These are phyloP conservation scores for Eupithecia subfuscata DNA, from an alignment of 2,888 invertebrate species.

Conservation along the genomic window DNA sequence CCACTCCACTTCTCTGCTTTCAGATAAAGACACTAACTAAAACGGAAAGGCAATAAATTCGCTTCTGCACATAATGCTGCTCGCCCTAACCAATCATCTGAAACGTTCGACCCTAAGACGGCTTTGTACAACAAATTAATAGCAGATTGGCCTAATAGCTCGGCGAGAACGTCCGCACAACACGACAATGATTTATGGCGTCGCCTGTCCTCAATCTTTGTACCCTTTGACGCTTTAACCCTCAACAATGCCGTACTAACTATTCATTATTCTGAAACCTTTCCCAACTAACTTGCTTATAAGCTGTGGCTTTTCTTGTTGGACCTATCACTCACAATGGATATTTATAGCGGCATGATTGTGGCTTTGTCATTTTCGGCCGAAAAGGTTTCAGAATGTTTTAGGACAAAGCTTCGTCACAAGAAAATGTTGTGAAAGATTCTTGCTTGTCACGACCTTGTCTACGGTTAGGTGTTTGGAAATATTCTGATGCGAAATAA, in stretches of 20 bases:
- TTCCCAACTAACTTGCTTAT: not conserved
- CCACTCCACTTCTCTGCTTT: not conserved
- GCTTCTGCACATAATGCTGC: not conserved
- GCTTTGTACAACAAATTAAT: constrained; percentile 48
- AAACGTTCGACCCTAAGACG: constrained; percentile 2
- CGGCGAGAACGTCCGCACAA: constrained; percentile 53
- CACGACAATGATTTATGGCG: constrained; percentile 59
- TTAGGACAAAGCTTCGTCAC: constrained; percentile 12
- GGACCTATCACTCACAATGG: constrained; percentile 41
- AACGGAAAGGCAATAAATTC: not conserved
- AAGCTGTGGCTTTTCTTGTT: constrained; percentile 37
- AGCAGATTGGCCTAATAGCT: constrained; percentile 55
- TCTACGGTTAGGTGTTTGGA: not conserved
- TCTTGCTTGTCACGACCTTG: constrained; percentile 10
- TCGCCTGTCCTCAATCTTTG: constrained; percentile 47
- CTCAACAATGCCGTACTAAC: constrained; percentile 2
- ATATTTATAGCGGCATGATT: constrained; percentile 44
- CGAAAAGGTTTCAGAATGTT: constrained; percentile 20
- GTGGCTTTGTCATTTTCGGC: constrained; percentile 30
- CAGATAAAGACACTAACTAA: not conserved
- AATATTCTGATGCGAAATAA: constrained; percentile 1
- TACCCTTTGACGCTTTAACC: constrained; percentile 49
- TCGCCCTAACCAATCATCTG: constrained; percentile 3
- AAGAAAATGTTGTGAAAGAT: constrained; percentile 20
- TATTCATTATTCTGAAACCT: constrained; percentile 12